A percentile compares a stretch with the other conserved stretches of the same genome.
phyloP scores from a whole-genome alignment of 2,113 vertebrate genomes.

The Tupaia chinensis region DNA sequence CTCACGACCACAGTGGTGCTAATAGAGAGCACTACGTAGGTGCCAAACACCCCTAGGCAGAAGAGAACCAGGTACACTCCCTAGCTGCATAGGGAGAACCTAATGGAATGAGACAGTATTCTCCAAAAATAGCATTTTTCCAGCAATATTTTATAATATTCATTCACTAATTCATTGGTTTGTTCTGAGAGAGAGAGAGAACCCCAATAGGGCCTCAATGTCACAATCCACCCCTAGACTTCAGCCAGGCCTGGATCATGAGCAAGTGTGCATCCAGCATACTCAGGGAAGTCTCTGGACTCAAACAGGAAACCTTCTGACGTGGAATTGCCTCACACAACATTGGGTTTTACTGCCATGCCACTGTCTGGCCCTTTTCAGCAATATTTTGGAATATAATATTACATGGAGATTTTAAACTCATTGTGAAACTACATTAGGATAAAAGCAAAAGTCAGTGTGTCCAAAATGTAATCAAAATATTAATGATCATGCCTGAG shows the following conservation, averaged over 20 bases:
- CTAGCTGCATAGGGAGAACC: background rate
- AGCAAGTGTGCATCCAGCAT: too few species aligned
- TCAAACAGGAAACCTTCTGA: too few species aligned
- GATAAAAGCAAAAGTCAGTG: conserved; percentile 22
- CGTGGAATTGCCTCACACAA: too few species aligned
- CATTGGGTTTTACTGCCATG: too few species aligned
- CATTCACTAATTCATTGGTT: too few species aligned
- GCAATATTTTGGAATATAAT: background rate
- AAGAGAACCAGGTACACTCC: background rate
- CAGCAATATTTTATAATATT: background rate
- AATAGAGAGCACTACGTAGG: background rate
- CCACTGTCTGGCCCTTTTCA: background rate
- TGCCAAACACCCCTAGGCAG: background rate
- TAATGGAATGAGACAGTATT: background rate
- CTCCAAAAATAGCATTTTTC: background rate
- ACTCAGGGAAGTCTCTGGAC: too few species aligned
- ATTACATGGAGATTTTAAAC: background rate
- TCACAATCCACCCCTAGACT: too few species aligned
- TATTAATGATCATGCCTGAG: background rate
- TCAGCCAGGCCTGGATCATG: too few species aligned
- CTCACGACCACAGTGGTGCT: background rate
- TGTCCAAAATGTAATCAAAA: background rate
- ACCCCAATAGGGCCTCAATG: too few species aligned
- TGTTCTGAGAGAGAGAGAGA: too few species aligned
- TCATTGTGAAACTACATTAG: background rate